These are phyloP conservation scores for Pollenia griseotomentosa DNA, from an alignment of 2,888 invertebrate species.

Conservation along the genomic window DNA sequence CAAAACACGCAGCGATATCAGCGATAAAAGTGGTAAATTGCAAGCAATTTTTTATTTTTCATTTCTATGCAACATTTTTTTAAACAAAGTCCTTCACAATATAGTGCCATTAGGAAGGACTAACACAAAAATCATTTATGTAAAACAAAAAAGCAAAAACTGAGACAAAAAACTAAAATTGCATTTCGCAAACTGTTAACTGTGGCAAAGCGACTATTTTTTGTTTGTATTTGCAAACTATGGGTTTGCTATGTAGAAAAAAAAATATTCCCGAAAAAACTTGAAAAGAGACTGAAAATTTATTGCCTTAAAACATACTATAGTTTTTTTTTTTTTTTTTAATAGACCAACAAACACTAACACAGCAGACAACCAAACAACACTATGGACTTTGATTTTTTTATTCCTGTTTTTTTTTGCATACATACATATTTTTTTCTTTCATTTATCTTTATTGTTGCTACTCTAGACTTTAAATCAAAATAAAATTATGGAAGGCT, in stretches of 20 bases:
- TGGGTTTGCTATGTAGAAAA: not conserved
- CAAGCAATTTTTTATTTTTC: not conserved
- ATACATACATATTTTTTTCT: not conserved
- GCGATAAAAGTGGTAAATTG: constrained; percentile 92
- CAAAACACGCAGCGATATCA: constrained; percentile 98
- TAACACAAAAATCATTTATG: constrained; percentile 1
- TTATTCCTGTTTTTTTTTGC: constrained; percentile 2
- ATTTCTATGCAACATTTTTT: not conserved
- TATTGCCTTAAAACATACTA: constrained; percentile 67
- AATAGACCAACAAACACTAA: not conserved
- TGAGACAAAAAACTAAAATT: constrained; percentile 16
- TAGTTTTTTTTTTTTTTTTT: constrained; percentile 26
- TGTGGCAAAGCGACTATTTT: not conserved
- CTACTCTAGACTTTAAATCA: constrained; percentile 92
- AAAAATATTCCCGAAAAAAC: not conserved
- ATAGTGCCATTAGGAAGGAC: not conserved
- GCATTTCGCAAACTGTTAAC: constrained; percentile 55
- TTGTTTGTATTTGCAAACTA: constrained; percentile 4
- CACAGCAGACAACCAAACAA: not conserved
- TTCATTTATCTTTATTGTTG: not conserved
- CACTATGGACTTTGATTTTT: constrained; percentile 33
- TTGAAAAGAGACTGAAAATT: constrained; percentile 24
- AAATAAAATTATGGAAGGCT: constrained; percentile 99
- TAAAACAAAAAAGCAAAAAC: not conserved
- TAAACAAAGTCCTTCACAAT: not conserved